These are phyloP conservation scores for Sussaba pulchella DNA, from an alignment of 2,888 invertebrate species.

Conservation along the genomic window DNA sequence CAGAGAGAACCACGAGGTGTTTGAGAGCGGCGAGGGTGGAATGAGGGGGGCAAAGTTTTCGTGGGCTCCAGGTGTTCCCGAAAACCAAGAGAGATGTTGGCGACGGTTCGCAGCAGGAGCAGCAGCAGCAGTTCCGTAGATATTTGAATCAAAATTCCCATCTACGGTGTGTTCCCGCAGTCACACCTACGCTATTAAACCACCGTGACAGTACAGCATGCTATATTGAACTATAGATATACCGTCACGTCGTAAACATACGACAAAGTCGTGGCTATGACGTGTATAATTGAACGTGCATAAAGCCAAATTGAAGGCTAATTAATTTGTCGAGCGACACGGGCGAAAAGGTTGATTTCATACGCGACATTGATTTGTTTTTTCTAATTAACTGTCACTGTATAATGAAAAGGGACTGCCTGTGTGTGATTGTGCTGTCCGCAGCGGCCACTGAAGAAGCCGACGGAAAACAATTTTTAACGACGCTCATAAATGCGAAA, in stretches of 20 bases:
- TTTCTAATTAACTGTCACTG: no score
- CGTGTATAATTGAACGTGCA: no score
- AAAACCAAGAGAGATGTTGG: conserved; percentile 21
- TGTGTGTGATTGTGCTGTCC: conserved; percentile 19
- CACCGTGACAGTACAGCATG: conserved; percentile 8
- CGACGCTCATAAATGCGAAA: conserved; percentile 56
- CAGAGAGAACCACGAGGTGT: conserved; percentile 15
- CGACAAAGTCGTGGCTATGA: neutral
- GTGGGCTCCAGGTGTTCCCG: conserved; percentile 52
- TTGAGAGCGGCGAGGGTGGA: no score
- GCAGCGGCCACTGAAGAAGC: conserved; percentile 18
- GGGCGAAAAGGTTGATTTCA: neutral
- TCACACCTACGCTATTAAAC: conserved; percentile 45
- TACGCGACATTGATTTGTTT: neutral
- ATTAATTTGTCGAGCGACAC: neutral
- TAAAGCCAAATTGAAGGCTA: neutral
- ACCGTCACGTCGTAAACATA: neutral
- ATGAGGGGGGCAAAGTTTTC: conserved; percentile 44
- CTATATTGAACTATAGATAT: conserved; percentile 1
- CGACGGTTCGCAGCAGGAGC: conserved; percentile 24
- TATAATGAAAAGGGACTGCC: conserved; percentile 26
- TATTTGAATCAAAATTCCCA: conserved; percentile 53
- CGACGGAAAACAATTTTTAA: conserved; percentile 53
- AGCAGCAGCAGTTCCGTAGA: conserved; percentile 30
- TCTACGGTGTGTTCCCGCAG: conserved; percentile 27